Base-by-base conservation (phyloP, 2,113 vertebrate species). In the Apeltes quadracus region DNA sequence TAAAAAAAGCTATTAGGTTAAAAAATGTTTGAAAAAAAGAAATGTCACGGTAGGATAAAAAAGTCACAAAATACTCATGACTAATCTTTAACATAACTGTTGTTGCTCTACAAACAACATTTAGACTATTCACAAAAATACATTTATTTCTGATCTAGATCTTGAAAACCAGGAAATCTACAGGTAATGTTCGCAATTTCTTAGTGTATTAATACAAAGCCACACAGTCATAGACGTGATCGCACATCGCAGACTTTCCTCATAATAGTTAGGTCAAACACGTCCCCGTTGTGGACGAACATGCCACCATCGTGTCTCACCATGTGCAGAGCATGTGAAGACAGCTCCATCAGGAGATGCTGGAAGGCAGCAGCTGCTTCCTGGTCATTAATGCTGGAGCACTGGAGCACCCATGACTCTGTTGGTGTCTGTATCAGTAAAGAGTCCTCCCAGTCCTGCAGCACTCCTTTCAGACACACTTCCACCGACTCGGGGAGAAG, bases 371-470 rank as follows among this genome's bases (percentile, higher is more conserved):
- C 75, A 50, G 36, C 18, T 1, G 69, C 36, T 43, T 48, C 80
- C 16, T 73, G 71, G 0, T 84, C 67, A 2, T 39, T 32, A 11
- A 72, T 78, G 51, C 66, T 70, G 41, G 81, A 50, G 23, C 70
- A 68, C 58, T 76, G 93, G 22, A 98, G 70, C 41, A 96, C 64
- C 97, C 97, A 99, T 57, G 87, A 94, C 63, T 97, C 94, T 0
- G 93, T 91, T 23, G 85, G 48, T 7, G 92, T 78, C 38, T 27
- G 70, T 1, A 75, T 75, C 36, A 94, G 79, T 4, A 72, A 82
- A 2, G 85, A 86, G 61, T 84, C 66, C 53, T 89, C 91, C 94
- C 95, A 96, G 2, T 61, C 83, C 0, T 12, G 74, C 71, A 96
- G 56, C 3, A 88, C 92, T 61, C 93, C 95, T 70, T 91, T 94